Evolutionary conservation across 1,140 invertebrate species (phyloP), one percentile per base, ranked within the genome.

Genomic region (Tetramorium parvispinum): DNA sequence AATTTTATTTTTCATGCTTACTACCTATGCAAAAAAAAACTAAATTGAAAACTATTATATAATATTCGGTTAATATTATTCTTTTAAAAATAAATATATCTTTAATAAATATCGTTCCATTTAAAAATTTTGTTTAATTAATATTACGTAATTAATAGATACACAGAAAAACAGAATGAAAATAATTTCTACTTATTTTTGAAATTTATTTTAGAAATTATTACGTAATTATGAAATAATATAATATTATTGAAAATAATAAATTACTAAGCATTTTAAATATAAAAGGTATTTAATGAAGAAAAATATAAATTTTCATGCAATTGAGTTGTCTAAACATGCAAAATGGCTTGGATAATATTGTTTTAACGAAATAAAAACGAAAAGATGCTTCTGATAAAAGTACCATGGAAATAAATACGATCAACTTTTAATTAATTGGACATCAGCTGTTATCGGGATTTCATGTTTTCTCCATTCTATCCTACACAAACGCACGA

Each of bases 351-450:
- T n/a, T 53, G 32, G n/a, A 55, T 73, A 16, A 75, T 75, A 75
- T 40, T 57, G n/a, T 18, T 75, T 43, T 8, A 11, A 11, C n/a
- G 21, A 75, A 59, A 40, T 4, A 59, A 75, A 75, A 75, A 57
- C 16, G 6, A 57, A 57, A 57, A 57, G 51, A 55, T 55, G 55
- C 32, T 5, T 40, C 53, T 24, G 71, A 55, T 57, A 57, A 73
- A 75, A 57, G 53, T 75, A 57, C 5, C 7, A 13, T 3, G 11
- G 5, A 75, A 75, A 75, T 59, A 75, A 75, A 75, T 24, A 75
- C 13, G n/a, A 43, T 40, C 51, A 75, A 59, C 53, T 75, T 75
- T 59, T 43, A 57, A 59, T 13, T 43, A 57, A 75, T 73, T 73
- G 53, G 13, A 75, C 18, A 75, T 75, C 51, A 53, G 11, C 40